Conservation (phyloP, 2,113 vertebrate genomes). For the Podilymbus podiceps region DNA sequence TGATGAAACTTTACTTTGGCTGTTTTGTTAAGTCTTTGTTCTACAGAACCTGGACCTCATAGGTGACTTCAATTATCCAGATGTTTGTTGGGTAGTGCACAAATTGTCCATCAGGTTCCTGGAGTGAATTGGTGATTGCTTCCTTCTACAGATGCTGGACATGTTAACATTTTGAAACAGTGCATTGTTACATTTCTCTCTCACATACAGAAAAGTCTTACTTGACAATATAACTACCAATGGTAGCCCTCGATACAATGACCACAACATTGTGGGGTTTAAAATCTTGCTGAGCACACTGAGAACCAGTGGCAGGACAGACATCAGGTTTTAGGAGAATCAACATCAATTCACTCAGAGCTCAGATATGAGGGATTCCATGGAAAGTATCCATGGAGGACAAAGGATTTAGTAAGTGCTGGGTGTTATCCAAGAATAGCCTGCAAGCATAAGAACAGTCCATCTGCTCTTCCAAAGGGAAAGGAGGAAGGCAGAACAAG, state of each 20-base stretch:
- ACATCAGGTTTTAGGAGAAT: background rate
- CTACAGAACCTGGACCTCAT: background rate
- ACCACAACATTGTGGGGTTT: background rate
- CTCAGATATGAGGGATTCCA: background rate
- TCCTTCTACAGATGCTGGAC: background rate
- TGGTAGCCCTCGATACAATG: background rate
- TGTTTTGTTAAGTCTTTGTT: background rate
- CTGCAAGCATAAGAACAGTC: background rate
- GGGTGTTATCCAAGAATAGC: background rate
- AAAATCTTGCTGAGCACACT: background rate
- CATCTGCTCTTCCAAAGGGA: background rate
- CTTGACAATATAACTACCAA: background rate
- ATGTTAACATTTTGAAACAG: background rate
- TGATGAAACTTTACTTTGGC: background rate
- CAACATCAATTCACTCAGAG: accelerated
- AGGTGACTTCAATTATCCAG: background rate
- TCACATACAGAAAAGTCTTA: background rate
- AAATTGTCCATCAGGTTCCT: background rate
- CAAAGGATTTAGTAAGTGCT: background rate
- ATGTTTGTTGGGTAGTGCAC: background rate
- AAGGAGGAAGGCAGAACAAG: background rate
- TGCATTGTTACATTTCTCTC: background rate
- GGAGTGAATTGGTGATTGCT: no score
- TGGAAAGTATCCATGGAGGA: background rate
- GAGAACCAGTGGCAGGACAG: background rate